These are phyloP conservation scores for Drosophila simulans DNA, from an alignment of 1,140 invertebrate species.

Conservation along the genomic window DNA sequence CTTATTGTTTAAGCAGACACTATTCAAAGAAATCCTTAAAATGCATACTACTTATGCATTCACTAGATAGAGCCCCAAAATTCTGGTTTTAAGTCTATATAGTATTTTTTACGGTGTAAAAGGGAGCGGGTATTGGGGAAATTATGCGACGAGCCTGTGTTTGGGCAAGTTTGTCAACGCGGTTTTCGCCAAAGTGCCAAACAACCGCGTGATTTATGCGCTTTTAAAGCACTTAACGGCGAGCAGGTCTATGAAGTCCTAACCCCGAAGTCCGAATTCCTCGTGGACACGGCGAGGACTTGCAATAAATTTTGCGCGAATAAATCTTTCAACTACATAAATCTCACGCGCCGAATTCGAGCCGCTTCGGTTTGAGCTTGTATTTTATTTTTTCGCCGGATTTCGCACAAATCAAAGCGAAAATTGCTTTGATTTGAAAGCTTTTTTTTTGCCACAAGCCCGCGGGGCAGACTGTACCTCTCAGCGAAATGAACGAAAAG, in stretches of 20 bases:
- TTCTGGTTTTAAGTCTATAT: no score
- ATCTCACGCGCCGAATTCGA: constrained; percentile 78
- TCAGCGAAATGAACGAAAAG: constrained; percentile 18
- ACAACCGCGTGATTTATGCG: constrained; percentile 82
- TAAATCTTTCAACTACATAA: constrained; percentile 83
- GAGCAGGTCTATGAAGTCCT: constrained; percentile 75
- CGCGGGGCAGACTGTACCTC: constrained; percentile 64
- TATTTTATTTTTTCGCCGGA: constrained; percentile 33
- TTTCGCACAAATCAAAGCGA: constrained; percentile 77
- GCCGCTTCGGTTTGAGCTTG: constrained; percentile 28
- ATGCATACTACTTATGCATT: neutral
- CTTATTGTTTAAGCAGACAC: no score
- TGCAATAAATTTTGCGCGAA: constrained; percentile 73
- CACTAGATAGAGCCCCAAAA: no score
- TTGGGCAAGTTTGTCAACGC: constrained; percentile 73
- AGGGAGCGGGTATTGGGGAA: constrained; percentile 9
- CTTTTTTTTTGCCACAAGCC: constrained; percentile 61
- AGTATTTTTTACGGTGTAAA: constrained; percentile 6
- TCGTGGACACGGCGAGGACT: constrained; percentile 27
- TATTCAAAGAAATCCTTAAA: no score
- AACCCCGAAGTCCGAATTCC: constrained; percentile 38
- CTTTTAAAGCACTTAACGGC: constrained; percentile 81
- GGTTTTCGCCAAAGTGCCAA: constrained; percentile 58
- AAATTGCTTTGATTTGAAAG: constrained; percentile 82
- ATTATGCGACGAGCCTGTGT: constrained; percentile 9